A percentile compares a stretch with the other conserved stretches of the same genome.
These are phyloP conservation scores for Caenorhabditis sp. DNA, from an alignment of 2,888 invertebrate species.

Conservation along the genomic window DNA sequence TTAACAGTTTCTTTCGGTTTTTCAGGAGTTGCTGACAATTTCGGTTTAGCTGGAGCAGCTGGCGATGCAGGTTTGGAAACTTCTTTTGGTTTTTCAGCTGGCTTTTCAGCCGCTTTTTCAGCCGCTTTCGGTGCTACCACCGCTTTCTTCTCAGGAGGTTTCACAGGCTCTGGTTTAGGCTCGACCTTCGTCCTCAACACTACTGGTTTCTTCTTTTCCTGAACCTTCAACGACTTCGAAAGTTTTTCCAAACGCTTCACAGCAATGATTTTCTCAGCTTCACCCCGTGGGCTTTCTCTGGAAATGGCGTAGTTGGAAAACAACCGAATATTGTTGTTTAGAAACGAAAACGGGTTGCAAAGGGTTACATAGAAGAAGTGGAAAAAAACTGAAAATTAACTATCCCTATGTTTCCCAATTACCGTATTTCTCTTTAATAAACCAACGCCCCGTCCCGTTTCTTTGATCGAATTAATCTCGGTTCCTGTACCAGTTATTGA, in stretches of 20 bases:
- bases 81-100: conserved; percentile 25
- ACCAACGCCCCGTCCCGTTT: too few relatives aligned
- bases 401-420: too few relatives aligned
- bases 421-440: too few relatives aligned
- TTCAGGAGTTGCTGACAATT: background rate
- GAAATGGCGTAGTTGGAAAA: conserved; percentile 1
- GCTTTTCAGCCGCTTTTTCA: conserved; percentile 21
- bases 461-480: too few relatives aligned
- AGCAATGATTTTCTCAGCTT: conserved; percentile 52
- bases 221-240: conserved; percentile 51
- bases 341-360: conserved; percentile 30
- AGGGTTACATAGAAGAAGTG: conserved; percentile 30
- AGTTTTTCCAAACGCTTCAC: conserved; percentile 31
- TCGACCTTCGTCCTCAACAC: conserved; percentile 43
- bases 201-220: conserved; percentile 51
- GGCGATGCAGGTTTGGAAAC: background rate
- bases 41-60: background rate
- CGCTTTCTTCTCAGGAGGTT: conserved; percentile 17
- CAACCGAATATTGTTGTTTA: too few relatives aligned
- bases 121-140: conserved; percentile 10
- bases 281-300: conserved; percentile 50
- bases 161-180: conserved; percentile 23
- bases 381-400: background rate
- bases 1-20: conserved; percentile 20
- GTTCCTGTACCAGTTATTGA: too few relatives aligned